A percentile compares a stretch with the other conserved stretches of the same genome.
Evolutionary conservation across 2,888 invertebrate species (phyloP).

Genomic region (Polyploca ridens): DNA sequence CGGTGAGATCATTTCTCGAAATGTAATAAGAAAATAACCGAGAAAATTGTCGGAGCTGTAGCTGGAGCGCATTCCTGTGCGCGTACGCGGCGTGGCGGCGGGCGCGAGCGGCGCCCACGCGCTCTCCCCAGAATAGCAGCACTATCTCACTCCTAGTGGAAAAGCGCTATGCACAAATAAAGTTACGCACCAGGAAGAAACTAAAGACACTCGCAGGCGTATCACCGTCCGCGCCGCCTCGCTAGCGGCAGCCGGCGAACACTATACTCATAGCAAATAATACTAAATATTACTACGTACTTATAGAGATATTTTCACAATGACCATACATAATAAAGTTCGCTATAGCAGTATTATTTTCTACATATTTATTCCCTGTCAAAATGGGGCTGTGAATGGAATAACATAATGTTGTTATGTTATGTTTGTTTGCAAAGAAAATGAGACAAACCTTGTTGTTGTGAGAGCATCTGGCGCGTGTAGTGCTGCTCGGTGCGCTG

Average conservation of each 20-base stretch:
- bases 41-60: slow-evolving; percentile 42
- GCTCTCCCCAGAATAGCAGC: slow-evolving; percentile 75
- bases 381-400: too few species aligned
- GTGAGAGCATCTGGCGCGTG: slow-evolving; percentile 90
- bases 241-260: slow-evolving; percentile 24
- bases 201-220: slow-evolving; percentile 50
- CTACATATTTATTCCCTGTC: background rate
- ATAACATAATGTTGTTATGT: background rate
- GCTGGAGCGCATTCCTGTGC: slow-evolving; percentile 47
- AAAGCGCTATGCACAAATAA: slow-evolving; percentile 81
- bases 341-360: slow-evolving; percentile 44
- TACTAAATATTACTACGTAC: background rate
- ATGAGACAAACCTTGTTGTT: slow-evolving; percentile 88
- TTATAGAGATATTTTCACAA: slow-evolving; percentile 46
- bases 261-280: background rate
- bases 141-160: slow-evolving; percentile 69
- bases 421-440: background rate
- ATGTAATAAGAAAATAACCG: slow-evolving; percentile 50
- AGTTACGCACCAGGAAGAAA: slow-evolving; percentile 71
- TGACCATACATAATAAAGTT: slow-evolving; percentile 38
- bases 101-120: slow-evolving; percentile 59
- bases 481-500: slow-evolving; percentile 90
- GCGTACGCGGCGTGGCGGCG: slow-evolving; percentile 33
- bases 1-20: slow-evolving; percentile 51
- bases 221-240: slow-evolving; percentile 35